A percentile compares a stretch with the other conserved stretches of the same genome.
phyloP scores from a whole-genome alignment of 2,113 vertebrate species.

The Phylloscopus trochiloides region DNA sequence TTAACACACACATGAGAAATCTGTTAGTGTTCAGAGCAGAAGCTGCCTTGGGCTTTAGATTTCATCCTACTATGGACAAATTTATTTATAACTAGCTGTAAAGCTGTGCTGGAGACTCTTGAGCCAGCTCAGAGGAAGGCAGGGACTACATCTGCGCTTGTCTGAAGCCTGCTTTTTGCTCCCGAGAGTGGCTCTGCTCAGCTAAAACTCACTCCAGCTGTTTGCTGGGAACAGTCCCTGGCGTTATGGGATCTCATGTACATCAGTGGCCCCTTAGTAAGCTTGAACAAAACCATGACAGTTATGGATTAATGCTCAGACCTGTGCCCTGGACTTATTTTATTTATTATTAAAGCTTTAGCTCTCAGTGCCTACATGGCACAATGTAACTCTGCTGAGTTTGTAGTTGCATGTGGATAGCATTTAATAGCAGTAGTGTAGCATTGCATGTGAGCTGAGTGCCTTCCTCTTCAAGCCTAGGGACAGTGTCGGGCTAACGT shows the following conservation, averaged over 20 bases:
- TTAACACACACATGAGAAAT: background rate
- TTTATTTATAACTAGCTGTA: background rate
- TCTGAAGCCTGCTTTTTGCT: background rate
- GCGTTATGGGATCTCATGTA: background rate
- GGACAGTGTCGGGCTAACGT: background rate
- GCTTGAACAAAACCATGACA: background rate
- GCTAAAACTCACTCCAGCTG: background rate
- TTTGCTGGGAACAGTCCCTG: background rate
- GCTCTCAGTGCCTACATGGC: background rate
- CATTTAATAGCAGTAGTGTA: background rate
- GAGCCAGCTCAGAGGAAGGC: background rate
- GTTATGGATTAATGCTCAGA: background rate
- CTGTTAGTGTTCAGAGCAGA: background rate
- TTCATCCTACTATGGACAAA: background rate
- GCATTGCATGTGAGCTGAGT: fast-evolving
- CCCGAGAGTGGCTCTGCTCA: fast-evolving
- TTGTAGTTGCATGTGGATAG: background rate
- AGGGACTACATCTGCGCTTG: background rate
- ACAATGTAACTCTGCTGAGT: fast-evolving
- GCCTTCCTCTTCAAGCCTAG: too few species aligned
- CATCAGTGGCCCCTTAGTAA: background rate
- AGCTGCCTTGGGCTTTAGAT: constrained; percentile 6
- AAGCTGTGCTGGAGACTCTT: background rate
- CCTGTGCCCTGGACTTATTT: background rate
- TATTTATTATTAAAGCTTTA: background rate